phyloP scores from a whole-genome alignment of 2,888 invertebrate genomes.

The Sphaeridia pumilis region DNA sequence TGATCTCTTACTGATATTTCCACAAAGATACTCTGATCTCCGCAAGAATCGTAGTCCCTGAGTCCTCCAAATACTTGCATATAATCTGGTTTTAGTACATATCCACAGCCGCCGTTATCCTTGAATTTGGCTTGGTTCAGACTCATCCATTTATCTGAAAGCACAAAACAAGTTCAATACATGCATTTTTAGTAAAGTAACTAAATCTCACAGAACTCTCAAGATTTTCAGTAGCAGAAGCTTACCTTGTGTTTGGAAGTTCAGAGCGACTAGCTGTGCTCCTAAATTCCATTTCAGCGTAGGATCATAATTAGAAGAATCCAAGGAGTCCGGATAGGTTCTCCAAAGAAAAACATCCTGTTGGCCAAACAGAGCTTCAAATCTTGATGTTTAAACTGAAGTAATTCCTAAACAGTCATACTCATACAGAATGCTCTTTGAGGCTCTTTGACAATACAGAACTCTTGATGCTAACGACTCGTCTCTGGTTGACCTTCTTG shows the following conservation, averaged over 20 bases:
- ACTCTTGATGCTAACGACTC: neutral
- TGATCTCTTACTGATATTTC: neutral
- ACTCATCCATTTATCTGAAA: conserved; percentile 14
- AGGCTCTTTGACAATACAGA: too few species aligned
- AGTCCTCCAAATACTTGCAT: conserved; percentile 2
- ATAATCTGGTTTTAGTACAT: conserved; percentile 18
- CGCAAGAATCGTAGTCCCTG: neutral
- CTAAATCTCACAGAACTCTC: neutral
- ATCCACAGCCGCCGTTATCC: conserved; percentile 19
- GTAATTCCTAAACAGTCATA: too few species aligned
- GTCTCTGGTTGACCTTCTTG: neutral
- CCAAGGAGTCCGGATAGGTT: conserved; percentile 43
- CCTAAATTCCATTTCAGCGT: conserved; percentile 93
- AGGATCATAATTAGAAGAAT: conserved; percentile 95
- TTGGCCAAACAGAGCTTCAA: neutral
- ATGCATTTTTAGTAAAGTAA: neutral
- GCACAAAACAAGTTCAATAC: neutral
- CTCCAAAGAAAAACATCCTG: neutral
- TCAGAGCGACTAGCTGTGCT: conserved; percentile 92
- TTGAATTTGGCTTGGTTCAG: conserved; percentile 19
- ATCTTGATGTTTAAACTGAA: too few species aligned
- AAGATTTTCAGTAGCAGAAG: neutral
- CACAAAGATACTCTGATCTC: neutral
- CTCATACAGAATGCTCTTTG: too few species aligned
- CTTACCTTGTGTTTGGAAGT: conserved; percentile 73